Evolutionary conservation across 1,140 invertebrate species (phyloP).

Genomic region (Lepidotrigona ventralis): DNA sequence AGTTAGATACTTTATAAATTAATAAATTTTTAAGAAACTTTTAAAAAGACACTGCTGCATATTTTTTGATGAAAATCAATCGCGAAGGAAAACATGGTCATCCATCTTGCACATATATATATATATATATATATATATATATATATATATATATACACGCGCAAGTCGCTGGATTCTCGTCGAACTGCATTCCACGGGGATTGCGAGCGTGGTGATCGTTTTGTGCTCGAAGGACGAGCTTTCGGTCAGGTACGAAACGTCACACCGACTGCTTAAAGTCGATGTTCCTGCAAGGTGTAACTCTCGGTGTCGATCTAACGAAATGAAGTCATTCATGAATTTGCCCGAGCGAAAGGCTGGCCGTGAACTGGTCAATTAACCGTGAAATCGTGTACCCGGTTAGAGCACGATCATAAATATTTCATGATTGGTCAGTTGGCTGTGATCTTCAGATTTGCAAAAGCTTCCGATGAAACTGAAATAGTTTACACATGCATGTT

Average conservation of each 20-base stretch:
- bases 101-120: no score
- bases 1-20: no score
- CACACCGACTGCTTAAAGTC: neutral
- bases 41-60: neutral
- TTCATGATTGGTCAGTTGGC: slow-evolving; percentile 30
- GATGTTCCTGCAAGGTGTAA: neutral
- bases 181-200: slow-evolving; percentile 21
- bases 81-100: neutral
- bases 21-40: no score
- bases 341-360: neutral
- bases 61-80: neutral
- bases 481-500: neutral
- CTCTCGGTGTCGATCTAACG: neutral
- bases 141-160: no score
- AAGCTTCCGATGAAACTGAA: neutral
- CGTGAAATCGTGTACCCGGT: slow-evolving; percentile 33
- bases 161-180: neutral
- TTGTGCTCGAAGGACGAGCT: slow-evolving; percentile 6
- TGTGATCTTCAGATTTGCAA: neutral
- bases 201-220: slow-evolving; percentile 1
- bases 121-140: no score
- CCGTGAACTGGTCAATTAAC: slow-evolving; percentile 30
- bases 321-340: slow-evolving; percentile 42
- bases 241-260: neutral
- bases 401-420: slow-evolving; percentile 30